These are phyloP conservation scores for Cerastis leucographa DNA, from an alignment of 2,888 invertebrate species.

Conservation along the genomic window DNA sequence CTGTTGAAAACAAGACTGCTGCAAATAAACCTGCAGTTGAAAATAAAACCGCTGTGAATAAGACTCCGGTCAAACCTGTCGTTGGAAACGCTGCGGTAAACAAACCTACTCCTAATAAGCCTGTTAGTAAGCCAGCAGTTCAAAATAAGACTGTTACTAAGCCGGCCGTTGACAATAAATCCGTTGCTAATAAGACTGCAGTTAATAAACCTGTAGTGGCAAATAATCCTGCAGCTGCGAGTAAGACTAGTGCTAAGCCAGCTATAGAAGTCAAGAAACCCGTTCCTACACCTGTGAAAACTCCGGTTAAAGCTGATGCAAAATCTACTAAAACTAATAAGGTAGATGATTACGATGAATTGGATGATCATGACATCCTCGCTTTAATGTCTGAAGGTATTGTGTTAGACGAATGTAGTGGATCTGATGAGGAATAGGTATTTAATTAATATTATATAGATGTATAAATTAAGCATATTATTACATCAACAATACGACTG, in stretches of 20 bases:
- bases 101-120: slow-evolving; percentile 1
- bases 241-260: slow-evolving; percentile 8
- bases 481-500: neutral
- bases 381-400: slow-evolving; percentile 83
- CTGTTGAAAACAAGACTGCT: slow-evolving; percentile 11
- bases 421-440: slow-evolving; percentile 78
- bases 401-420: slow-evolving; percentile 83
- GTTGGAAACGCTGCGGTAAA: slow-evolving; percentile 7
- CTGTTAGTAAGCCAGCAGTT: neutral
- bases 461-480: slow-evolving; percentile 17
- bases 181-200: neutral
- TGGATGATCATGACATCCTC: slow-evolving; percentile 82
- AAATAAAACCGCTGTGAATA: slow-evolving; percentile 2
- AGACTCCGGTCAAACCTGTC: neutral
- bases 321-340: slow-evolving; percentile 19
- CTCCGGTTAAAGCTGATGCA: slow-evolving; percentile 1
- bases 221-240: slow-evolving; percentile 12
- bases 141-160: slow-evolving; percentile 16
- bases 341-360: slow-evolving; percentile 77
- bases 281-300: slow-evolving; percentile 9
- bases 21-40: slow-evolving; percentile 9
- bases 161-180: slow-evolving; percentile 7
- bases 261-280: slow-evolving; percentile 27
- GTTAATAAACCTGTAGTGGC: neutral
- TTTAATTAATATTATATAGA: neutral